Conservation (phyloP, 2,797 vertebrate genomes). For the Cyclura pinguis region DNA sequence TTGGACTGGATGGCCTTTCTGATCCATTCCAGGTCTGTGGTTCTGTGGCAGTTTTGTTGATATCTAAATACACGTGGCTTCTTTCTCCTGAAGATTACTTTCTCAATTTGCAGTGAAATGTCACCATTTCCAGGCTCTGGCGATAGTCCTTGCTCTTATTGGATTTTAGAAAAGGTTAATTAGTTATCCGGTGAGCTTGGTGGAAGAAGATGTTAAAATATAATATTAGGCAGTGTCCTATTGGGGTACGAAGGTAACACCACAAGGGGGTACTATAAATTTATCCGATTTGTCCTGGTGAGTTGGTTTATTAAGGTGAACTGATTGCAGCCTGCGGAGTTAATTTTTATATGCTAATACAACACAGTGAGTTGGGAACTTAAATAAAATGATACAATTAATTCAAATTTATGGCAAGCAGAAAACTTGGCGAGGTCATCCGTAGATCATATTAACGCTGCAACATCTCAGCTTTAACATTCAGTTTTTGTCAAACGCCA, state of each 20-base stretch:
- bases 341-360: constrained; percentile 83
- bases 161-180: constrained; percentile 79
- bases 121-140: constrained; percentile 48
- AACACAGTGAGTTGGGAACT: constrained; percentile 77
- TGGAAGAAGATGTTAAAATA: constrained; percentile 66
- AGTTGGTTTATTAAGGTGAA: constrained; percentile 78
- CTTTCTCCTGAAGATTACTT: constrained; percentile 14
- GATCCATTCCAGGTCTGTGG: background rate
- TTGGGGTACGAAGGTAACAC: constrained; percentile 78
- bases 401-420: constrained; percentile 75
- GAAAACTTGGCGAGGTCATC: constrained; percentile 78
- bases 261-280: constrained; percentile 79
- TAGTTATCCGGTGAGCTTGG: constrained; percentile 70
- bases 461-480: constrained; percentile 63
- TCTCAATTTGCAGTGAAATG: constrained; percentile 53
- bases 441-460: constrained; percentile 68
- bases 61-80: constrained; percentile 19
- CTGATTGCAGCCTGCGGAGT: constrained; percentile 79
- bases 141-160: constrained; percentile 65
- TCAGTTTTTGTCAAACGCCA: constrained; percentile 59
- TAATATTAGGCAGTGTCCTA: constrained; percentile 68
- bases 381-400: constrained; percentile 80
- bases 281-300: constrained; percentile 79
- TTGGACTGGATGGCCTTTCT: too few relatives aligned
- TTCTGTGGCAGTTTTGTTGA: background rate